phyloP scores from a whole-genome alignment of 2,888 invertebrate species.

The Dynastes hyllus region DNA sequence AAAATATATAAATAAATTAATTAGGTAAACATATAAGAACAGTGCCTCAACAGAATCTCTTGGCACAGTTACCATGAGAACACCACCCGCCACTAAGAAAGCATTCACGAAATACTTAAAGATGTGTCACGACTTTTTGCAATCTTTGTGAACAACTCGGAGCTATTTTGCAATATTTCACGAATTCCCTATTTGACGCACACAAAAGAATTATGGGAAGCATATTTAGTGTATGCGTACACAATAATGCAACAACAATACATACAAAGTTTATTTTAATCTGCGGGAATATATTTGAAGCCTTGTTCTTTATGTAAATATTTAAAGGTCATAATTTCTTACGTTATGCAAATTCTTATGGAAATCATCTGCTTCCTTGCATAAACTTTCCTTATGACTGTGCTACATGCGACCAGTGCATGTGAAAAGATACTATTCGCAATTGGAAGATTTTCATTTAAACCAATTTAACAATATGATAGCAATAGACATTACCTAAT shows the following conservation, averaged over 20 bases:
- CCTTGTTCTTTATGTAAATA: conserved; percentile 13
- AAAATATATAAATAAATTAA: no score
- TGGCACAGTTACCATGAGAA: conserved; percentile 41
- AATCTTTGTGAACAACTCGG: conserved; percentile 48
- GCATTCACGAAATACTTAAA: conserved; percentile 47
- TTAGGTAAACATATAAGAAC: no score
- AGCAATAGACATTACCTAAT: no score
- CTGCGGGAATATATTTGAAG: conserved; percentile 45
- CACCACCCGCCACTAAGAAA: neutral
- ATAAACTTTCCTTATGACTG: neutral
- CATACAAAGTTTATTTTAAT: conserved; percentile 46
- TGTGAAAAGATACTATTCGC: no score
- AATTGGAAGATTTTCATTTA: no score
- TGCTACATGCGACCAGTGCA: no score
- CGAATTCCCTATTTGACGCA: conserved; percentile 50
- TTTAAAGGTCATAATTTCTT: conserved; percentile 37
- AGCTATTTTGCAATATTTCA: conserved; percentile 52
- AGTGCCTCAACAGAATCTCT: neutral
- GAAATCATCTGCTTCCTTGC: conserved; percentile 23
- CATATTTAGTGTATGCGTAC: conserved; percentile 13
- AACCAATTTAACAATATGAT: no score
- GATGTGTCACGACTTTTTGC: conserved; percentile 39
- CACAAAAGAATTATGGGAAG: conserved; percentile 46
- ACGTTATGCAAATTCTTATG: conserved; percentile 38
- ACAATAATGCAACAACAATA: conserved; percentile 39